A percentile compares a stretch with the other conserved stretches of the same genome.
Evolutionary conservation across 2,888 invertebrate genomes (phyloP).

Genomic region (Lissocephala sabroskyi): DNA sequence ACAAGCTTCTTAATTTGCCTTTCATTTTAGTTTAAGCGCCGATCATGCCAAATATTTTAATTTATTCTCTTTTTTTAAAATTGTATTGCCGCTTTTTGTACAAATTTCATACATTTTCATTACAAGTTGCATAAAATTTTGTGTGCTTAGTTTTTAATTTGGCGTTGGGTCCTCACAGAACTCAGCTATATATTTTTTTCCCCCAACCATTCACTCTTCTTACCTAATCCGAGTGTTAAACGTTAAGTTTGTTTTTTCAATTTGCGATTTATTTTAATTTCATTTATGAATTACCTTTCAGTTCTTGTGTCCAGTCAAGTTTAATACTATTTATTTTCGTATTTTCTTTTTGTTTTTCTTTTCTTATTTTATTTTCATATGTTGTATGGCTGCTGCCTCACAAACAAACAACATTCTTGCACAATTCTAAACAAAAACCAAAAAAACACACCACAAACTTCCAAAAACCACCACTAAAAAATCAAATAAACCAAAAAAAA

Average conservation of each 20-base stretch:
- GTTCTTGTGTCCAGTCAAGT: constrained; percentile 50
- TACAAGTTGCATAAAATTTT: neutral
- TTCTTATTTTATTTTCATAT: constrained; percentile 65
- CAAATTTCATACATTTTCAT: no score
- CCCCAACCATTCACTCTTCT: neutral
- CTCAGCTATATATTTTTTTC: constrained; percentile 13
- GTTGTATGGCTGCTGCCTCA: constrained; percentile 45
- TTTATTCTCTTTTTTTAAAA: no score
- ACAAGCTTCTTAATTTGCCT: no score
- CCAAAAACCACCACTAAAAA: constrained; percentile 18
- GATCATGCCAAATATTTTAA: no score
- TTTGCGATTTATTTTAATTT: constrained; percentile 13
- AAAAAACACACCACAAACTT: constrained; percentile 23
- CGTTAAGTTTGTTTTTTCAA: constrained; percentile 14
- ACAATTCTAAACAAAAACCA: constrained; percentile 21
- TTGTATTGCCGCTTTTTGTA: no score
- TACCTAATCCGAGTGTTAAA: no score
- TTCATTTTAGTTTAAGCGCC: no score
- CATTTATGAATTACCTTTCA: constrained; percentile 19
- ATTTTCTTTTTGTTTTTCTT: constrained; percentile 60
- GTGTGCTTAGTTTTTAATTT: constrained; percentile 32
- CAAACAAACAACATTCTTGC: constrained; percentile 11
- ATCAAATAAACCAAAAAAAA: constrained; percentile 17
- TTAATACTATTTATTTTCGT: constrained; percentile 61
- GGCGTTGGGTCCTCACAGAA: constrained; percentile 16